Evolutionary conservation across 1,140 invertebrate species (phyloP).

Genomic region (Zaprionus ghesquierei): DNA sequence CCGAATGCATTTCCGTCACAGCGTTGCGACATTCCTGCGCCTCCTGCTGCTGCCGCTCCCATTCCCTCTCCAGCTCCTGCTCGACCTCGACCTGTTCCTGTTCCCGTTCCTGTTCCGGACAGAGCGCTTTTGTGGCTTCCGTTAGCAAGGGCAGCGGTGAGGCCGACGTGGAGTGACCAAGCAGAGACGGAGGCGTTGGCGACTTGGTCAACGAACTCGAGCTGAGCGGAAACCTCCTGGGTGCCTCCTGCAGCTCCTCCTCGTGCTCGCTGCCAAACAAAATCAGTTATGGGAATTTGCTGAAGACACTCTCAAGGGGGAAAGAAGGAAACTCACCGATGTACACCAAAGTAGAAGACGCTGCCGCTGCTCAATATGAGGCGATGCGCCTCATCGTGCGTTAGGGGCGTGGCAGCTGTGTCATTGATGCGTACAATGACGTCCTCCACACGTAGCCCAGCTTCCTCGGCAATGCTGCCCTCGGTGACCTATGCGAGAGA

Average conservation of each 20-base stretch:
- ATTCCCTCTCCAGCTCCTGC: background rate
- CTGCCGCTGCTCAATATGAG: constrained; percentile 89
- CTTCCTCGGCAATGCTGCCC: constrained; percentile 90
- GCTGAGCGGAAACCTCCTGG: constrained; percentile 50
- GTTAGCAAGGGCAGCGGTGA: constrained; percentile 38
- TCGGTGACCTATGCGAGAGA: constrained; percentile 86
- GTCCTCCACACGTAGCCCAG: constrained; percentile 92
- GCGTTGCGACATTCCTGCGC: constrained; percentile 50
- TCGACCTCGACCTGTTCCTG: constrained; percentile 23
- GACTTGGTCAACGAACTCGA: constrained; percentile 68
- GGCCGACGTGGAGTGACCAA: constrained; percentile 4
- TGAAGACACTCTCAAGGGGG: background rate
- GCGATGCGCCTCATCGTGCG: constrained; percentile 91
- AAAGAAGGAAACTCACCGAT: constrained; percentile 55
- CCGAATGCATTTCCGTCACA: constrained; percentile 68
- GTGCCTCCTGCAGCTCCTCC: constrained; percentile 44
- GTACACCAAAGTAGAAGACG: constrained; percentile 88
- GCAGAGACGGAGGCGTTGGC: constrained; percentile 25
- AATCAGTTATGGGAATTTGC: constrained; percentile 10
- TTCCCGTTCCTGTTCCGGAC: constrained; percentile 44
- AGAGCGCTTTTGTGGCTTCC: constrained; percentile 70
- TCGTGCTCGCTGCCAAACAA: constrained; percentile 46
- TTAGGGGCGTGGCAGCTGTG: constrained; percentile 85
- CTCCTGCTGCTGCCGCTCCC: constrained; percentile 3
- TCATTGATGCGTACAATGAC: constrained; percentile 90